A percentile compares a stretch with the other conserved stretches of the same genome.
Conservation (phyloP, 2,888 invertebrate species). For the Euplagia quadripunctaria region DNA sequence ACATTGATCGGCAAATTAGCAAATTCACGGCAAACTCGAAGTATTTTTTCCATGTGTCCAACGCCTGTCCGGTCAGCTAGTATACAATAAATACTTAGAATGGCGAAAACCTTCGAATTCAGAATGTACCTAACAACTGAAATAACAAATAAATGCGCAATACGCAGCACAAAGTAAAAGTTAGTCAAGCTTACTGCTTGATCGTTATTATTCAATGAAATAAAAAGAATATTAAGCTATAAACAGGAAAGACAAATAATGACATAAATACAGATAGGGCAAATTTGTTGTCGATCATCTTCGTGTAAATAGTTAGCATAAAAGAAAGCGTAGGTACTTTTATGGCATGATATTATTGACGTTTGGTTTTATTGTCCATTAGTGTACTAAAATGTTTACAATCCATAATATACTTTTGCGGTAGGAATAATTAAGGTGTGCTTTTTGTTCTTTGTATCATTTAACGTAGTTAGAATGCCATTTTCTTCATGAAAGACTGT, state of each 20-base stretch:
- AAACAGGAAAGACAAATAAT: constrained; percentile 38
- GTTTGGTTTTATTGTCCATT: constrained; percentile 38
- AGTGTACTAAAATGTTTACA: constrained; percentile 41
- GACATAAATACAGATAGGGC: constrained; percentile 33
- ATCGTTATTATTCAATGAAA: constrained; percentile 29
- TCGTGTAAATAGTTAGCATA: constrained; percentile 39
- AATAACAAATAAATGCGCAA: background rate
- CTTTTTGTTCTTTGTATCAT: background rate
- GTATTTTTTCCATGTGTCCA: background rate
- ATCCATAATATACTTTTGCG: constrained; percentile 20
- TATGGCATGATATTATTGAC: constrained; percentile 40
- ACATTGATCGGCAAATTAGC: background rate
- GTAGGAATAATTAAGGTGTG: background rate
- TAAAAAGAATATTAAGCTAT: constrained; percentile 40
- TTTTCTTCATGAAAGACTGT: too few relatives aligned
- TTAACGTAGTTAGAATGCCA: too few relatives aligned
- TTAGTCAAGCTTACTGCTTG: constrained; percentile 23
- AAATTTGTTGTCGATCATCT: constrained; percentile 36
- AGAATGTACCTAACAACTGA: background rate
- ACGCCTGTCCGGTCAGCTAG: too few relatives aligned
- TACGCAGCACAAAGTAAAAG: background rate
- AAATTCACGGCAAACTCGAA: background rate
- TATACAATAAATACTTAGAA: too few relatives aligned
- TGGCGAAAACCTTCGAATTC: background rate
- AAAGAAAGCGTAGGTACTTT: constrained; percentile 38